Evolutionary conservation across 2,113 vertebrate genomes (phyloP).

Genomic region (Neogobius melanostomus): DNA sequence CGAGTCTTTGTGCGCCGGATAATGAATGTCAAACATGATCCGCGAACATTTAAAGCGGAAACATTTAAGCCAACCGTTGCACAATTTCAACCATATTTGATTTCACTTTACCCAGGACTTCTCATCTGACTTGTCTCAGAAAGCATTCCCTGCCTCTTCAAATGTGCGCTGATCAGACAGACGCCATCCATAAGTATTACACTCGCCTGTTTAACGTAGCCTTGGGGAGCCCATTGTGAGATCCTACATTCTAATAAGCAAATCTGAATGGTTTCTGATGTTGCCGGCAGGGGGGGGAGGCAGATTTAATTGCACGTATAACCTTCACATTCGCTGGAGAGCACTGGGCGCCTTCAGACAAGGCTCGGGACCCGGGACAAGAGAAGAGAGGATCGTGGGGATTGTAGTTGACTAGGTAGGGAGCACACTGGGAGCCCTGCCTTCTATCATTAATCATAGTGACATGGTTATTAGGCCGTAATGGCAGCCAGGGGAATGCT

Average conservation of each 20-base stretch:
- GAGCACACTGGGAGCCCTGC: constrained; percentile 45
- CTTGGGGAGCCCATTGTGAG: constrained; percentile 13
- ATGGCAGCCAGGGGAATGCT: constrained; percentile 58
- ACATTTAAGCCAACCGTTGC: too few relatives aligned
- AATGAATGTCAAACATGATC: too few relatives aligned
- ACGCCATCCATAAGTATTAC: constrained; percentile 15
- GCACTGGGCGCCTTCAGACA: not conserved
- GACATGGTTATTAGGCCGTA: constrained; percentile 67
- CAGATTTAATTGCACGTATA: constrained; percentile 7
- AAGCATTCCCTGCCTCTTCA: too few relatives aligned
- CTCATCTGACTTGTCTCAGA: too few relatives aligned
- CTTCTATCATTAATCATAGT: constrained; percentile 64
- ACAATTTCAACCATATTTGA: too few relatives aligned
- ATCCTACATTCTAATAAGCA: constrained; percentile 15
- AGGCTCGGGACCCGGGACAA: not conserved
- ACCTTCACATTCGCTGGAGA: constrained; percentile 18
- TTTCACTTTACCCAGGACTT: too few relatives aligned
- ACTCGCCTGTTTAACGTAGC: constrained; percentile 15
- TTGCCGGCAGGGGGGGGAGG: constrained; percentile 3
- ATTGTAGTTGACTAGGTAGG: constrained; percentile 42
- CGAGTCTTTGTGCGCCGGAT: too few relatives aligned
- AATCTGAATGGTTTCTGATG: constrained; percentile 28
- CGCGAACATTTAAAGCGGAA: too few relatives aligned
- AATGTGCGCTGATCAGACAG: not conserved
- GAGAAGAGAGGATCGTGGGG: constrained; percentile 31